These are phyloP conservation scores for Sylvilagus bachmani DNA, from an alignment of 2,113 vertebrate species.

Conservation along the genomic window DNA sequence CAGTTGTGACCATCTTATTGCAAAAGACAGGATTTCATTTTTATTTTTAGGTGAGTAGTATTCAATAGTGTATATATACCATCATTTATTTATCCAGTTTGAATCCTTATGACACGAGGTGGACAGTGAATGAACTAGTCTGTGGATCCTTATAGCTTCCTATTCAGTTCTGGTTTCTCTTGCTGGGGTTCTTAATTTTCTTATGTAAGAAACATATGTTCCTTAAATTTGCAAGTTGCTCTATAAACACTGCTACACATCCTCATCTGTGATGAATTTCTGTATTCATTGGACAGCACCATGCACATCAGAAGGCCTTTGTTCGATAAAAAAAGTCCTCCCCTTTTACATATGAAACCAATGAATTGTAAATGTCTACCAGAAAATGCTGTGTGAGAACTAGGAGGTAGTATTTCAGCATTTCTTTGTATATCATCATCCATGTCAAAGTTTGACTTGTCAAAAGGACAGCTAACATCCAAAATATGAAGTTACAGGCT, in stretches of 20 bases:
- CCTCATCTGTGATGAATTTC: constrained; percentile 79
- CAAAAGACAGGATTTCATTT: no score
- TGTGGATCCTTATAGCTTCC: constrained; percentile 93
- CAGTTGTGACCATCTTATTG: no score
- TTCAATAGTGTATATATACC: no score
- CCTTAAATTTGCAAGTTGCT: constrained; percentile 91
- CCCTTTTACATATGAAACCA: constrained; percentile 95
- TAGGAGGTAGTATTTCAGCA: constrained; percentile 90
- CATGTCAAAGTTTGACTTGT: constrained; percentile 86
- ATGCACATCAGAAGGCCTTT: constrained; percentile 84
- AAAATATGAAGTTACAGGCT: neutral
- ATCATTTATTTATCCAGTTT: constrained; percentile 87
- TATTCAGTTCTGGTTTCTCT: constrained; percentile 94
- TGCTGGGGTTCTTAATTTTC: constrained; percentile 90
- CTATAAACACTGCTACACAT: constrained; percentile 83
- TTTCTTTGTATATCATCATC: neutral
- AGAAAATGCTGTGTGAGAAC: constrained; percentile 93
- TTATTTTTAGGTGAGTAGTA: no score
- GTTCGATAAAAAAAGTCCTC: constrained; percentile 90
- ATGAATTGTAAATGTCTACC: constrained; percentile 95
- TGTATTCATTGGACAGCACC: constrained; percentile 74
- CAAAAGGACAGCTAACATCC: neutral
- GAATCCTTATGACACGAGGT: constrained; percentile 85
- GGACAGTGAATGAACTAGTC: constrained; percentile 90
- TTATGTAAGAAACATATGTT: constrained; percentile 85